Evolutionary conservation across 2,113 vertebrate species (phyloP).

Genomic region (Engystomops pustulosus): DNA sequence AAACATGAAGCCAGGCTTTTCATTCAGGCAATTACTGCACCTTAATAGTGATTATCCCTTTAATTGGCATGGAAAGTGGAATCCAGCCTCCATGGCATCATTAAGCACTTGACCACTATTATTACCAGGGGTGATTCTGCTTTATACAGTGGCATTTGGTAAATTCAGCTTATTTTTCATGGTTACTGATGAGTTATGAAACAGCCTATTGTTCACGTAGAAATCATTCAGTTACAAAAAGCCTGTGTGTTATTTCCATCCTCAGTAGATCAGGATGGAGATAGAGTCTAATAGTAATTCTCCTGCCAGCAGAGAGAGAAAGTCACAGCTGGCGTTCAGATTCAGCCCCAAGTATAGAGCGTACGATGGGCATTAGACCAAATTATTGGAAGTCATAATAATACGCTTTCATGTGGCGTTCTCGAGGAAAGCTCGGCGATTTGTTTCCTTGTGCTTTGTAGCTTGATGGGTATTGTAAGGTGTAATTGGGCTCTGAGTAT

Average conservation of each 20-base stretch:
- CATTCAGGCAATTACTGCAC: conserved; percentile 46
- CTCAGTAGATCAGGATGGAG: neutral
- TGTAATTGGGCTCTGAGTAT: neutral
- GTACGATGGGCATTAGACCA: conserved; percentile 32
- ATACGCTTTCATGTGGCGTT: neutral
- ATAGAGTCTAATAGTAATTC: neutral
- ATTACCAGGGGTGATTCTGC: neutral
- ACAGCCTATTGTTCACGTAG: neutral
- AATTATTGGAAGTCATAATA: conserved; percentile 45
- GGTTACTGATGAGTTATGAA: conserved; percentile 27
- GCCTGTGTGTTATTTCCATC: neutral
- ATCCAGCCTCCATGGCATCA: neutral
- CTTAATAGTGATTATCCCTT: conserved; percentile 36
- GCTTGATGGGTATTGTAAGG: neutral
- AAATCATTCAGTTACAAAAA: neutral
- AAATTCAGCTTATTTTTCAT: conserved; percentile 28
- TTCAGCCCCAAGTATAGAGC: neutral
- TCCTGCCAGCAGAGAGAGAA: neutral
- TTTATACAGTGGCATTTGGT: neutral
- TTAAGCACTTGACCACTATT: conserved; percentile 21
- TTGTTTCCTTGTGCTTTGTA: neutral
- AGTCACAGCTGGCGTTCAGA: conserved; percentile 24
- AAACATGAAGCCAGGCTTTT: conserved; percentile 41
- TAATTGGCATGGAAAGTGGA: conserved; percentile 33
- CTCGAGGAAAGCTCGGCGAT: conserved; percentile 11